Percentiles rank a stretch among this genome's conserved stretches.
phyloP scores from a whole-genome alignment of 2,888 invertebrate genomes.

The Mamestra brassicae region DNA sequence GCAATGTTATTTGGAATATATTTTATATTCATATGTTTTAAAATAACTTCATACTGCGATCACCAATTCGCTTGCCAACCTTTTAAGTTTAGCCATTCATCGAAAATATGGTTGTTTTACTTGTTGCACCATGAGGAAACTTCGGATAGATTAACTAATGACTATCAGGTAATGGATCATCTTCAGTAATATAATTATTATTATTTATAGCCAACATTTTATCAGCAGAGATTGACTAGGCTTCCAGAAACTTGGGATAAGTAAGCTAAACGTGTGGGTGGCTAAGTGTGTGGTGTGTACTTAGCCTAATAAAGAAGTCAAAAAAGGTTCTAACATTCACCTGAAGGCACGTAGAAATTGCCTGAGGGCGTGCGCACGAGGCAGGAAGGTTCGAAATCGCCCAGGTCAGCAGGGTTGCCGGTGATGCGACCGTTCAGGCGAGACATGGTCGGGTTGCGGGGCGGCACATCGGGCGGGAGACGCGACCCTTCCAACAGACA shows the following conservation, averaged over 20 bases:
- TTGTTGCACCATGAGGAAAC: not conserved
- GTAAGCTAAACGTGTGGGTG: not conserved
- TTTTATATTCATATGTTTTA: not conserved
- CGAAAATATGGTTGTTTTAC: too few species aligned
- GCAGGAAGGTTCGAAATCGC: constrained; percentile 97
- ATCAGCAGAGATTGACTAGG: not conserved
- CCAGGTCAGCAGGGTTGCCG: constrained; percentile 94
- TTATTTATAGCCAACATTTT: not conserved
- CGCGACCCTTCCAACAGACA: constrained; percentile 96
- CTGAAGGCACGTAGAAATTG: constrained; percentile 98
- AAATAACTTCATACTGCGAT: not conserved
- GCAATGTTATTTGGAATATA: not conserved
- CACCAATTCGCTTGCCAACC: too few species aligned
- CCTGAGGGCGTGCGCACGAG: constrained; percentile 97
- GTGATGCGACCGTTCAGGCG: constrained; percentile 97
- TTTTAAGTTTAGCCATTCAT: too few species aligned
- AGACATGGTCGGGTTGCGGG: constrained; percentile 96
- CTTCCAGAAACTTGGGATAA: not conserved
- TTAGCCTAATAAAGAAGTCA: constrained; percentile 47
- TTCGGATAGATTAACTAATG: too few species aligned
- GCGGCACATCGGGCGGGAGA: constrained; percentile 97
- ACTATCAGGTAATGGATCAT: not conserved
- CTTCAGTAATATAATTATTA: not conserved
- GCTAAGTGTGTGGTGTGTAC: constrained; percentile 9
- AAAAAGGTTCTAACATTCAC: constrained; percentile 80